Conservation (phyloP, 2,113 vertebrate species). For the Ictidomys tridecemlineatus region DNA sequence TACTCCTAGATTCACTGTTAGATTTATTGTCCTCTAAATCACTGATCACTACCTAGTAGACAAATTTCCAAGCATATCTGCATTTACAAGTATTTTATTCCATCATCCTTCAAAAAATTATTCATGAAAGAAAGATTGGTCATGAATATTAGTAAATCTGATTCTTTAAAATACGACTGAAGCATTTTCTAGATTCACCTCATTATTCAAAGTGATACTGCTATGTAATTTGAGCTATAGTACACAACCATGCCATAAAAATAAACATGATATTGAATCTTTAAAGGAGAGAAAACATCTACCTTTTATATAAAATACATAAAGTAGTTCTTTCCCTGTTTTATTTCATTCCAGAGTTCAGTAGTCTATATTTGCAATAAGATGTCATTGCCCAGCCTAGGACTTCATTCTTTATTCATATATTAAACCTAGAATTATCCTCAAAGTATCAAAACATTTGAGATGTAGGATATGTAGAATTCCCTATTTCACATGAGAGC, state of each 20-base stretch:
- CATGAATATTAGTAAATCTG: not conserved
- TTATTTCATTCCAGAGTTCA: slow-evolving; percentile 34
- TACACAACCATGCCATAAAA: not conserved
- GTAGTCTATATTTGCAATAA: slow-evolving; percentile 40
- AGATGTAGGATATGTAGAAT: not conserved
- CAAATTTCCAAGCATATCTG: not conserved
- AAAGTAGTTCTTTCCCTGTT: not conserved
- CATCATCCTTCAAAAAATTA: not conserved
- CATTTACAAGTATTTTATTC: not conserved
- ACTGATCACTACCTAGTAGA: not conserved
- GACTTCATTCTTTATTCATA: slow-evolving; percentile 33
- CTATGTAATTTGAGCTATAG: not conserved
- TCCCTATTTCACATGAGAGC: not conserved
- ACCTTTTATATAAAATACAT: not conserved
- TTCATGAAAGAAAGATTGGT: not conserved
- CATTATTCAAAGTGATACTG: not conserved
- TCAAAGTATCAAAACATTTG: not conserved
- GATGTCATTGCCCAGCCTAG: not conserved
- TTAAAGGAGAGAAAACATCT: not conserved
- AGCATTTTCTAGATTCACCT: not conserved
- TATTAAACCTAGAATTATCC: slow-evolving; percentile 24
- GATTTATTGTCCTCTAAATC: slow-evolving; percentile 30
- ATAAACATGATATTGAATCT: not conserved
- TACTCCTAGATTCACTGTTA: not conserved
- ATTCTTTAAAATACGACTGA: not conserved